phyloP scores from a whole-genome alignment of 2,888 invertebrate species.

The Epiblema foenella region DNA sequence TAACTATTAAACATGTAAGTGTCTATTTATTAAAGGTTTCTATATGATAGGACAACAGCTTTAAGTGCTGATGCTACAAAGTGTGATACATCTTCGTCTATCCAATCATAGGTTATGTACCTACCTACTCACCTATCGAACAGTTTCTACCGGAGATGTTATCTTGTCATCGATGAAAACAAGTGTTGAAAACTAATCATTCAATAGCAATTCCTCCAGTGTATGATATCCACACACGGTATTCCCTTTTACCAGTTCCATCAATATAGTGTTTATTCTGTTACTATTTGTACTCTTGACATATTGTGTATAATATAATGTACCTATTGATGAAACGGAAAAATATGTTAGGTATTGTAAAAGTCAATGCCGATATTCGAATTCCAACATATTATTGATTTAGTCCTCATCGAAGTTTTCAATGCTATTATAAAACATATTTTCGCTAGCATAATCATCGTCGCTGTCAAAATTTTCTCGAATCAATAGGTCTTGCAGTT shows the following conservation, averaged over 20 bases:
- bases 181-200: not conserved
- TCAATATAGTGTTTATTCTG: not conserved
- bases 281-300: not conserved
- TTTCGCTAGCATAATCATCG: slow-evolving; percentile 20
- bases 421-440: slow-evolving; percentile 12
- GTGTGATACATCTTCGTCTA: too few relatives aligned
- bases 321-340: too few relatives aligned
- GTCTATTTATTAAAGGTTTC: too few relatives aligned
- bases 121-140: not conserved
- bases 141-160: not conserved
- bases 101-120: not conserved
- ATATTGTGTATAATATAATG: too few relatives aligned
- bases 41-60: too few relatives aligned
- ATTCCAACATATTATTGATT: not conserved
- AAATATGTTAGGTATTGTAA: not conserved
- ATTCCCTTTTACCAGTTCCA: too few relatives aligned
- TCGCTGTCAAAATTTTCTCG: slow-evolving; percentile 24
- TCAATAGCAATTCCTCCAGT: not conserved
- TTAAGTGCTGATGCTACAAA: too few relatives aligned
- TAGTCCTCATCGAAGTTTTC: slow-evolving; percentile 23
- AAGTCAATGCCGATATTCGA: not conserved
- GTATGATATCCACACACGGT: too few relatives aligned
- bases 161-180: not conserved
- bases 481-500: slow-evolving; percentile 25
- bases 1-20: not conserved